These are phyloP conservation scores for Leucoma salicis DNA, from an alignment of 2,888 invertebrate species.

Conservation along the genomic window DNA sequence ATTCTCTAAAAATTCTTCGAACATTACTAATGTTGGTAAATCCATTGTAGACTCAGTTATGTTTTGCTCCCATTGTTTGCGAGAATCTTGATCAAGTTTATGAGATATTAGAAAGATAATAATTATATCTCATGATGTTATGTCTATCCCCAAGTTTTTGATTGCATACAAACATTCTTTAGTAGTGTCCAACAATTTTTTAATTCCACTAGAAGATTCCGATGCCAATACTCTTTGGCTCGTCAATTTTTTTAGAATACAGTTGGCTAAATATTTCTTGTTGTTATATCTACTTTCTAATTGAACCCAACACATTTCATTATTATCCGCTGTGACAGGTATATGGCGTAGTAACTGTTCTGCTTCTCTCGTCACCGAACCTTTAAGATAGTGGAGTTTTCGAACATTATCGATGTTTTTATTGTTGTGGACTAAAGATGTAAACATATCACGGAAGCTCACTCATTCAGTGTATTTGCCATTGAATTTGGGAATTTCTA, in stretches of 20 bases:
- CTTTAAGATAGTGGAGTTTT: neutral
- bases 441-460: neutral
- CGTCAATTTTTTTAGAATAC: neutral
- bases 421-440: neutral
- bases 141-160: neutral
- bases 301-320: neutral
- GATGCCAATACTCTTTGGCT: neutral
- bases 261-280: neutral
- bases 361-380: neutral
- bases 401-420: neutral
- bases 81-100: neutral
- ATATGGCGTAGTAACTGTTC: neutral
- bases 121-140: neutral
- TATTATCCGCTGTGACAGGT: neutral
- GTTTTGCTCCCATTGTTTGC: slow-evolving; percentile 1
- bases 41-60: neutral
- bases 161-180: slow-evolving; percentile 4
- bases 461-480: neutral
- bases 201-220: neutral
- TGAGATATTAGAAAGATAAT: neutral
- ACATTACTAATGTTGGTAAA: neutral
- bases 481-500: neutral
- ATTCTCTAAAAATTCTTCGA: neutral
- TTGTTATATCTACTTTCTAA: neutral
- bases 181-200: slow-evolving; percentile 1